Base-by-base conservation (phyloP, 2,888 invertebrate genomes). In the Lamellibrachia columna region DNA sequence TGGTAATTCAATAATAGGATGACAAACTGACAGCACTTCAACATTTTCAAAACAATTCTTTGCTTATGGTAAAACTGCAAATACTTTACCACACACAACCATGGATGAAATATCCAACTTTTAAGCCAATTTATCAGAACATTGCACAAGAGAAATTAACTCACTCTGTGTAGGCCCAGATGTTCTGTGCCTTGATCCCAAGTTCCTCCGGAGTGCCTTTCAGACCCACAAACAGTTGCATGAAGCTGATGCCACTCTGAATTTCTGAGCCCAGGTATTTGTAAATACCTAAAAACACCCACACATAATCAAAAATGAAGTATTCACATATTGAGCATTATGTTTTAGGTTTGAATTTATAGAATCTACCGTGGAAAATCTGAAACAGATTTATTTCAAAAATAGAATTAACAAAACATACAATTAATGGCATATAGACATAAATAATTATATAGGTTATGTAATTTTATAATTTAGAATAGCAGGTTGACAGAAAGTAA, bases 161-260 rank as follows among this genome's bases (percentile, higher is more conserved):
- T 93, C 93, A 96, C 96, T 94, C 93, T 9, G 94, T 94, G 93
- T 95, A 96, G 28, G 95, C 94, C 96, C 96, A 96, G 53, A 95
- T 94, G 94, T 96, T 96, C 52, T 95, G 94, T 15, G 95, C 94
- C 75, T 95, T 95, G 28, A 96, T 93, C 7, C 95, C 95, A 11
- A 96, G 95, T 53, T 96, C 96, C 60, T 95, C 95, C 9, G 94
- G 92, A 1, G 95, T 94, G 15, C 95, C 96, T 1, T 95, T 95
- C 52, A 96, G 94, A 1, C 96, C 96, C 91, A 95, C 95, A 95
- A 96, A 96, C 92, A 95, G 93, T n/a, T 95, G 94, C 52, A 96
- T 93, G 92, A 94, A 95, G 2, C 95, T 95, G 7, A 94, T 55
- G 91, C 96, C 96, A 28, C 95, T 94, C 58, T 95, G 11, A 75